Percentiles rank a stretch among this genome's conserved stretches.
phyloP scores from a whole-genome alignment of 1,140 invertebrate species.

The Dermatophagoides farinae region DNA sequence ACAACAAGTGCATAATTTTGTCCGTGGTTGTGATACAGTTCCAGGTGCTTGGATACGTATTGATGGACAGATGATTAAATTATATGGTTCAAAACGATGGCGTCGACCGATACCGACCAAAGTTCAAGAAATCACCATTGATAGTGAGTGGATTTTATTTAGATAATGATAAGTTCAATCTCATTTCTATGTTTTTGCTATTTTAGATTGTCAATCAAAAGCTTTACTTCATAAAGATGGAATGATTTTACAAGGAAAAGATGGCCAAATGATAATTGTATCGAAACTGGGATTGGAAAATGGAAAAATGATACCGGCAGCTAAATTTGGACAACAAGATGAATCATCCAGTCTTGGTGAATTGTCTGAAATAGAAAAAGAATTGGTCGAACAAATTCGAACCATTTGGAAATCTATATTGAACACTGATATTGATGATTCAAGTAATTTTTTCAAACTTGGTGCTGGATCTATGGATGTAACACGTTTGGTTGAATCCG shows the following conservation, averaged over 20 bases:
- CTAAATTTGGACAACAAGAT: conserved; percentile 43
- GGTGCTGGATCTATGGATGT: conserved; percentile 93
- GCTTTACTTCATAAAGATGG: conserved; percentile 57
- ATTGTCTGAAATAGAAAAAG: conserved; percentile 52
- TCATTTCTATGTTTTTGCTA: not conserved
- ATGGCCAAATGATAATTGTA: conserved; percentile 44
- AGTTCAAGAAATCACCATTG: not conserved
- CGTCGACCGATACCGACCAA: not conserved
- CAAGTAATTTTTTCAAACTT: conserved; percentile 72
- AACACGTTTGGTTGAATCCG: conserved; percentile 72
- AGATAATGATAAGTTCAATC: too few relatives aligned
- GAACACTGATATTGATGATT: conserved; percentile 45
- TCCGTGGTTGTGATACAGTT: conserved; percentile 72
- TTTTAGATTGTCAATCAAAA: conserved; percentile 32
- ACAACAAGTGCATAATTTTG: conserved; percentile 64
- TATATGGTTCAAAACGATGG: conserved; percentile 46
- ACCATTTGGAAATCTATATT: conserved; percentile 68
- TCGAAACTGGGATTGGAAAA: conserved; percentile 1
- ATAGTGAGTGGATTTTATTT: not conserved
- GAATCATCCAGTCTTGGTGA: conserved; percentile 23
- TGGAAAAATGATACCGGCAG: conserved; percentile 60
- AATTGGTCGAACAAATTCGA: conserved; percentile 33
- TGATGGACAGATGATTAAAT: conserved; percentile 36
- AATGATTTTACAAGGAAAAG: conserved; percentile 51
- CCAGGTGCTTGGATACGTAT: conserved; percentile 66